Evolutionary conservation across 2,113 vertebrate genomes (phyloP), one percentile per base, ranked within the genome.

Genomic region (Semicossyphus pulcher): DNA sequence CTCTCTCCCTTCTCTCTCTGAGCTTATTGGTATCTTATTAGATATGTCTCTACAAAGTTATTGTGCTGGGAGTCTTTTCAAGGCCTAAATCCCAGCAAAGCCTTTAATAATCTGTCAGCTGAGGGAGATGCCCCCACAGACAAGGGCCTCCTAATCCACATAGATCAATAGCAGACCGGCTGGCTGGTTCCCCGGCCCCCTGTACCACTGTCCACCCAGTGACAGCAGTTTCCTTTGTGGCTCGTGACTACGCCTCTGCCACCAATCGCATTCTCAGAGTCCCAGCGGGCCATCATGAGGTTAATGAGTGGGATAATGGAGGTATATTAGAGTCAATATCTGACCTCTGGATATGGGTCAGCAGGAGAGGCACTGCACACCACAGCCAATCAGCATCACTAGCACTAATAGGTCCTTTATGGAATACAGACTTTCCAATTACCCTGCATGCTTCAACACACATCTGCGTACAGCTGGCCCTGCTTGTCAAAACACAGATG

Each of bases 21-120:
- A 89, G 86, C 85, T 89, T 89, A 92, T 89, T 91, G 90, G 89
- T 92, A 92, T 92, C 85, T 92, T 92, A 92, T 92, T 92, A 90
- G 86, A 92, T 89, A 92, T 90, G 87, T 92, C 86, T 92, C 81
- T 89, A 90, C 72, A 81, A 78, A 82, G 84, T 91, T 92, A 94
- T 93, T 94, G 91, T 92, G 91, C 88, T 90, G 87, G 84, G 90
- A 92, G 89, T 91, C 82, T 86, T 91, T 90, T 90, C 80, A 80
- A 91, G 78, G 88, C 77, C 81, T 68, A 93, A 91, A 94, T 93
- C 92, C 85, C 80, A 84, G 92, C 83, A 93, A 94, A 94, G 84
- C 90, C 78, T 75, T 64, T 89, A 93, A 94, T 94, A 93, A 94
- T 94, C 92, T 94, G 92, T 90, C 92, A 93, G 48, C 32, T 84